Evolutionary conservation across 35 echinoderm and acorn worm species (phyloP).

Genomic region (Lytechinus variegatus): DNA sequence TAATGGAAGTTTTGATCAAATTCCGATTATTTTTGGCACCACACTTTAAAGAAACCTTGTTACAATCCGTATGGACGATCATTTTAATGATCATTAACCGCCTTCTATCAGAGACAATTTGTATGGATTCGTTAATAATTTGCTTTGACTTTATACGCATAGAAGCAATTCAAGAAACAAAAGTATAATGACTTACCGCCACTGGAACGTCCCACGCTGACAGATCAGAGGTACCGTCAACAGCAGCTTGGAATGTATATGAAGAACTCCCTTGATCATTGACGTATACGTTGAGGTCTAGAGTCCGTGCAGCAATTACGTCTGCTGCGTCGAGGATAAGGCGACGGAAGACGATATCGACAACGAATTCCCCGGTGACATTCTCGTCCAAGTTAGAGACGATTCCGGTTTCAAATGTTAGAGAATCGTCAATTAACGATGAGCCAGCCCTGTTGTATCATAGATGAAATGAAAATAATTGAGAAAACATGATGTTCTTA

Average conservation of each 20-base stretch:
- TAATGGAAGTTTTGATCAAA: no score
- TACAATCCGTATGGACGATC: no score
- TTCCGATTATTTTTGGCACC: no score
- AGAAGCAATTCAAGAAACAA: no score
- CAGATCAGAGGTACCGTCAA: background rate
- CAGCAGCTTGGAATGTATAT: background rate
- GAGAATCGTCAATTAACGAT: background rate
- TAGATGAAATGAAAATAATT: no score
- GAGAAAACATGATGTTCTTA: no score
- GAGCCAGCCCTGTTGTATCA: background rate
- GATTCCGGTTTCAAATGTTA: background rate
- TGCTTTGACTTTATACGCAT: no score
- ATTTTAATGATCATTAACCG: no score
- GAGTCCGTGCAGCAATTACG: background rate
- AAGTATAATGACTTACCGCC: background rate
- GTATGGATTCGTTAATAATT: no score
- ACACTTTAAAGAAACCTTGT: no score
- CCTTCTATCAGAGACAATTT: no score
- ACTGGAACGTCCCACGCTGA: background rate
- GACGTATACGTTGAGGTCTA: background rate
- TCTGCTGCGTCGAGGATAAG: background rate
- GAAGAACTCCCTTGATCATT: background rate
- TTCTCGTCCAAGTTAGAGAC: constrained; percentile 23
- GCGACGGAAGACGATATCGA: constrained; percentile 30
- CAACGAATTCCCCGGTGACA: background rate